Conservation (phyloP, 1,140 invertebrate species). For the Lepeophtheirus salmonis region DNA sequence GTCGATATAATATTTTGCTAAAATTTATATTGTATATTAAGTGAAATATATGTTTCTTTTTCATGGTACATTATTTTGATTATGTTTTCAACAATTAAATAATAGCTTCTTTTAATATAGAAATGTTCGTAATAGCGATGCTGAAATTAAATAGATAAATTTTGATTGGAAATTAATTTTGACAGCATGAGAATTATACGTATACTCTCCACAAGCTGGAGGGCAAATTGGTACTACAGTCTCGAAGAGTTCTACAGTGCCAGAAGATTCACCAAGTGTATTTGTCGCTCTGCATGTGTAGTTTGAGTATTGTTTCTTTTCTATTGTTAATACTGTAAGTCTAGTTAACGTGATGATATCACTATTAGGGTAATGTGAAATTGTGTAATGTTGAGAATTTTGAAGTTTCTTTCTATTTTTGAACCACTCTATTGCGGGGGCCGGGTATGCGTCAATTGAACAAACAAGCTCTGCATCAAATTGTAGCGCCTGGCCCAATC, state of each 20-base stretch:
- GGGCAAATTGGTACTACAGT: constrained; percentile 75
- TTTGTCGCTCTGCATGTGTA: constrained; percentile 71
- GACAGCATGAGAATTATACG: constrained; percentile 19
- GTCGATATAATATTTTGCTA: neutral
- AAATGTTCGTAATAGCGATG: neutral
- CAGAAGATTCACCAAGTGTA: constrained; percentile 57
- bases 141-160: neutral
- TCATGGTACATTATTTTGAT: neutral
- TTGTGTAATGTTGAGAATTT: constrained; percentile 72
- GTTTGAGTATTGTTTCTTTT: constrained; percentile 66
- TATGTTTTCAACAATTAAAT: too few relatives aligned
- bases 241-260: constrained; percentile 45
- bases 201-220: constrained; percentile 48
- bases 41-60: too few relatives aligned
- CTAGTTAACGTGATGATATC: constrained; percentile 78
- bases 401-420: constrained; percentile 44
- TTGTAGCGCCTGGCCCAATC: constrained; percentile 60
- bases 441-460: constrained; percentile 75
- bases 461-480: constrained; percentile 83
- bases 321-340: constrained; percentile 65
- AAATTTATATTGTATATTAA: neutral
- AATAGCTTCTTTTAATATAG: too few relatives aligned
- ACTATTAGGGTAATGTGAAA: constrained; percentile 68
- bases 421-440: constrained; percentile 64
- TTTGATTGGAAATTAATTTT: neutral